phyloP scores from a whole-genome alignment of 2,888 invertebrate genomes.

The Cosmopolites sordidus region DNA sequence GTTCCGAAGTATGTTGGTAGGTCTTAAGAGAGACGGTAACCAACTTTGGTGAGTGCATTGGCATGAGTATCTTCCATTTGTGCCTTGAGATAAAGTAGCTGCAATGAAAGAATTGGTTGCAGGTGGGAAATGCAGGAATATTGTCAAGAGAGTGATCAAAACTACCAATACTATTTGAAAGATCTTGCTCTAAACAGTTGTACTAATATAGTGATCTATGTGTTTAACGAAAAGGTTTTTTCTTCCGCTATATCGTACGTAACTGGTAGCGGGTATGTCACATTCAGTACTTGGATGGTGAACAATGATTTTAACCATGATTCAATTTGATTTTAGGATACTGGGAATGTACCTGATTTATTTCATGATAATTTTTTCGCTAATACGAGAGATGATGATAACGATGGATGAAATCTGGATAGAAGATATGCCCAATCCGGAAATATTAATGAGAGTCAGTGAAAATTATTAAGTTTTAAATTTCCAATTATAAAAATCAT shows the following conservation, averaged over 20 bases:
- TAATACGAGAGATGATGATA: slow-evolving; percentile 14
- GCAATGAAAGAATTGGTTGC: no score
- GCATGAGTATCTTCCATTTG: no score
- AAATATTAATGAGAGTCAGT: slow-evolving; percentile 13
- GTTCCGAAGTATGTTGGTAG: slow-evolving; percentile 10
- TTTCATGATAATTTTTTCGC: slow-evolving; percentile 20
- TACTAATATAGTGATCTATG: slow-evolving; percentile 18
- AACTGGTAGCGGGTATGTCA: slow-evolving; percentile 22
- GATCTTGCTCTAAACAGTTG: slow-evolving; percentile 17
- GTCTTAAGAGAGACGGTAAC: slow-evolving; percentile 1
- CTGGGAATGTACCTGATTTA: slow-evolving; percentile 24
- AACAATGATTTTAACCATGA: not conserved
- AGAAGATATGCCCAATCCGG: slow-evolving; percentile 18
- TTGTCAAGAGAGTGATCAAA: slow-evolving; percentile 15
- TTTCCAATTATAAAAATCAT: not conserved
- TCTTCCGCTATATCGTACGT: slow-evolving; percentile 12
- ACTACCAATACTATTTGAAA: slow-evolving; percentile 22
- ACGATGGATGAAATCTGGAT: slow-evolving; percentile 21
- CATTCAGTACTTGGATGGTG: not conserved
- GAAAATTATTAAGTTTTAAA: no score
- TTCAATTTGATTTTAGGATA: slow-evolving; percentile 15
- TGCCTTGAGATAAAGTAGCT: no score
- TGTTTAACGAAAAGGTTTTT: slow-evolving; percentile 24
- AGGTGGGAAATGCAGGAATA: slow-evolving; percentile 25
- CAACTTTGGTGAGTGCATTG: slow-evolving; percentile 11